Conservation (phyloP, 2,888 invertebrate genomes). For the Schizaphis graminum region DNA sequence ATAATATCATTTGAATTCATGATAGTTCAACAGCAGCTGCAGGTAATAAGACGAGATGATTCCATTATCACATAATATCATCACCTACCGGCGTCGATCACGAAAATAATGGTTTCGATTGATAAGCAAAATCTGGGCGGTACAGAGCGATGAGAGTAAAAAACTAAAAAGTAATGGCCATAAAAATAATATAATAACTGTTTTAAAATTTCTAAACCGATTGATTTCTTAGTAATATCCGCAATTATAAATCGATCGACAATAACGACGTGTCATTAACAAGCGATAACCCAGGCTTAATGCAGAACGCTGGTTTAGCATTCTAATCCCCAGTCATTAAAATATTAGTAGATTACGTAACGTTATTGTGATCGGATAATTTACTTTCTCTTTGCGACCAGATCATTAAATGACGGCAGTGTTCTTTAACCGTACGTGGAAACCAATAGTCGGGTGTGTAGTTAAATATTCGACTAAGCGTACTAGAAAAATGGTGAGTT, state of each 20-base stretch:
- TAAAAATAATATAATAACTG: neutral
- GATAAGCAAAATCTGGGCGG: neutral
- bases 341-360: neutral
- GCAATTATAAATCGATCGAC: neutral
- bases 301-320: neutral
- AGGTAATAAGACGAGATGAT: neutral
- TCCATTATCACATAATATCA: neutral
- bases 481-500: constrained; percentile 61
- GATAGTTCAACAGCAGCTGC: neutral
- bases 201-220: neutral
- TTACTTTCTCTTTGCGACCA: neutral
- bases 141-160: neutral
- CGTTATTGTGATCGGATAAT: neutral
- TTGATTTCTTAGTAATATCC: neutral
- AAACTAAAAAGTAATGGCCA: neutral
- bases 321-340: neutral
- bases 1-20: neutral
- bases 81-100: neutral
- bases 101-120: neutral
- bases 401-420: constrained; percentile 1
- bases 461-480: constrained; percentile 10
- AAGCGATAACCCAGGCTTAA: neutral
- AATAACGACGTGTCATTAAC: neutral
- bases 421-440: neutral
- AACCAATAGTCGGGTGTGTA: neutral